Evolutionary conservation across 2,113 vertebrate species (phyloP), one percentile per base, ranked within the genome.

Genomic region (Cynocephalus volans): DNA sequence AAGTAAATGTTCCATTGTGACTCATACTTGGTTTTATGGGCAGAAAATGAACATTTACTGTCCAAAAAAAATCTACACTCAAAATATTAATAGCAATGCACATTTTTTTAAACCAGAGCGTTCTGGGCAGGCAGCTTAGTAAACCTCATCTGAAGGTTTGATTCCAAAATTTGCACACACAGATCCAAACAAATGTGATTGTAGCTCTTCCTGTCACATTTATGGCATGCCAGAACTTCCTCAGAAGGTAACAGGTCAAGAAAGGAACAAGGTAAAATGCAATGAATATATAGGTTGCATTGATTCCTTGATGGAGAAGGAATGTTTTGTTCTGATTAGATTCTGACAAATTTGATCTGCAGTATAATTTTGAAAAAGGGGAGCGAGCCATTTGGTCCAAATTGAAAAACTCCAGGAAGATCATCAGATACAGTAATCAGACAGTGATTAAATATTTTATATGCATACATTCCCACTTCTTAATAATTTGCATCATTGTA

Each of bases 61-160:
- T 97, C 93, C 96, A 89, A 97, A 98, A 97, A 97, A 97, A 97
- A 96, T 98, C 95, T 93, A 33, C 85, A 91, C 76, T 95, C 85
- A 97, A 82, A 86, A 87, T 98, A 97, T 94, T 96, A 95, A 92
- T 97, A 96, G 90, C 95, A 94, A 96, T 93, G 45, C 33, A 93
- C 69, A 82, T 26, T 69, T 64, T 95, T 98, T 94, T 90, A 93
- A 95, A 95, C 36, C 48, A 86, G 73, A 95, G 67, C 93, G 9
- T 8, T 96, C 96, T 98, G 97, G 95, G 69, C 93, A 97, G 83
- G 85, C 11, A 45, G 67, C 33, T 88, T 67, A 64, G 36, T 96
- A 69, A 70, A 52, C 94, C 77, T 98, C 97, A 98, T 97, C 88
- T 95, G 58, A 85, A 89, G n/a, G 88, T 95, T 96, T 90, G 60